Percentiles rank a stretch among this genome's conserved stretches.
These are phyloP conservation scores for Macrochelys suwanniensis DNA, from an alignment of 2,797 vertebrate genomes.

Conservation along the genomic window DNA sequence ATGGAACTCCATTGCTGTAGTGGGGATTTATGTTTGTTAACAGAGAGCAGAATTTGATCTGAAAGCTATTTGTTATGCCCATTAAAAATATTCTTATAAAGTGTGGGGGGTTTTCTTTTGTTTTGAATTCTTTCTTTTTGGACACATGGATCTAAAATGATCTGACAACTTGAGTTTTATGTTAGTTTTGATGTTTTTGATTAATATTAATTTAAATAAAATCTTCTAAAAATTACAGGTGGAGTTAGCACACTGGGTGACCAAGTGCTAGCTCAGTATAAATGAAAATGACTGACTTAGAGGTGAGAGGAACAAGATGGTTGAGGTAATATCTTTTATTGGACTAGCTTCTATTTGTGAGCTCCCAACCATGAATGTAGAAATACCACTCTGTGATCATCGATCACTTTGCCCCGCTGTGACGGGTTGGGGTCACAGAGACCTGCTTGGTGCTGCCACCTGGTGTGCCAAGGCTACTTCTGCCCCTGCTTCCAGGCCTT, in stretches of 20 bases:
- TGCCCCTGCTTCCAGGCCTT: too few relatives aligned
- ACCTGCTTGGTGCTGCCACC: too few relatives aligned
- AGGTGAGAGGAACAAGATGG: neutral
- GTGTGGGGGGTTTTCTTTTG: neutral
- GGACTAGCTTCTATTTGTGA: conserved; percentile 47
- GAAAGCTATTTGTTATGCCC: neutral
- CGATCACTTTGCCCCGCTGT: conserved; percentile 65
- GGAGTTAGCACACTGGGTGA: conserved; percentile 25
- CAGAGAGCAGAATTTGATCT: neutral
- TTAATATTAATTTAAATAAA: neutral
- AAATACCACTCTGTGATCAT: conserved; percentile 52
- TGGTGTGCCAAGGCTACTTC: too few relatives aligned
- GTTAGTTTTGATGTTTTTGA: too few relatives aligned
- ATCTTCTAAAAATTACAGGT: conserved; percentile 11
- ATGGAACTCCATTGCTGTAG: neutral
- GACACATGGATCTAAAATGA: neutral
- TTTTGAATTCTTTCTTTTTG: neutral
- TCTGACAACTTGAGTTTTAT: neutral
- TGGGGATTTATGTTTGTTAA: neutral
- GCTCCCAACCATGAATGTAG: conserved; percentile 70
- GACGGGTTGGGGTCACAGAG: too few relatives aligned
- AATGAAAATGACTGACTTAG: neutral
- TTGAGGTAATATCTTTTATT: neutral
- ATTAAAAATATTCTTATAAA: neutral
- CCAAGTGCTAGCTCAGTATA: conserved; percentile 30